Conservation (phyloP, 2,888 invertebrate genomes). For the Diarsia mendica region DNA sequence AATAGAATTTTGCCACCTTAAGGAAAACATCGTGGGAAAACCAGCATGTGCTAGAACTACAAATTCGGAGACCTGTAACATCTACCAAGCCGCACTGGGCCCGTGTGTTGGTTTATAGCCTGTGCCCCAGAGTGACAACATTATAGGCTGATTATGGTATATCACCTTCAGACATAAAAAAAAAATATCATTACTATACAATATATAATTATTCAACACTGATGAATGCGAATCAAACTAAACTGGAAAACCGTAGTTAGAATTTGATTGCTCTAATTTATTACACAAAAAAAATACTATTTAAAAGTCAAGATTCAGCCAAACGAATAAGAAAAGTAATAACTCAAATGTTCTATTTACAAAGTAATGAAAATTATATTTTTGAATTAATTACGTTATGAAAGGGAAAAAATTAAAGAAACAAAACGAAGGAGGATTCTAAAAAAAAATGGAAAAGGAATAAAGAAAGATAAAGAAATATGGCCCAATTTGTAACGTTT, state of each 20-base stretch:
- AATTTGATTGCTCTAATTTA: constrained; percentile 18
- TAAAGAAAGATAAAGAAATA: constrained; percentile 16
- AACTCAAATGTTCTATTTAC: constrained; percentile 32
- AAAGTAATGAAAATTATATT: constrained; percentile 42
- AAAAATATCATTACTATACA: background rate
- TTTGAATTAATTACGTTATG: constrained; percentile 36
- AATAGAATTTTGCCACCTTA: background rate
- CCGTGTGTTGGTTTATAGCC: too few species aligned
- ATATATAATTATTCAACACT: background rate
- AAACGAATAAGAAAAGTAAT: constrained; percentile 42
- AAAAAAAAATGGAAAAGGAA: background rate
- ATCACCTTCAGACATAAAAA: background rate
- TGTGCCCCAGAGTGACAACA: too few species aligned
- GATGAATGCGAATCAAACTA: constrained; percentile 16
- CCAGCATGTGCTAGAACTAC: too few species aligned
- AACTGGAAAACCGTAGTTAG: background rate
- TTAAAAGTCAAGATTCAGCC: constrained; percentile 1
- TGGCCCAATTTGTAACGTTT: background rate
- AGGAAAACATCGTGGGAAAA: too few species aligned
- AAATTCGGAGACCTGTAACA: too few species aligned
- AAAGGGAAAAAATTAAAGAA: constrained; percentile 19
- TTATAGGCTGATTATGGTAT: too few species aligned
- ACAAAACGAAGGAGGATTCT: constrained; percentile 10
- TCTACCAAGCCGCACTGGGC: too few species aligned
- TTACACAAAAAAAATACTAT: constrained; percentile 25